Percentiles rank a stretch among this genome's conserved stretches.
phyloP scores from a whole-genome alignment of 2,888 invertebrate genomes.

The Drosophila helvetica region DNA sequence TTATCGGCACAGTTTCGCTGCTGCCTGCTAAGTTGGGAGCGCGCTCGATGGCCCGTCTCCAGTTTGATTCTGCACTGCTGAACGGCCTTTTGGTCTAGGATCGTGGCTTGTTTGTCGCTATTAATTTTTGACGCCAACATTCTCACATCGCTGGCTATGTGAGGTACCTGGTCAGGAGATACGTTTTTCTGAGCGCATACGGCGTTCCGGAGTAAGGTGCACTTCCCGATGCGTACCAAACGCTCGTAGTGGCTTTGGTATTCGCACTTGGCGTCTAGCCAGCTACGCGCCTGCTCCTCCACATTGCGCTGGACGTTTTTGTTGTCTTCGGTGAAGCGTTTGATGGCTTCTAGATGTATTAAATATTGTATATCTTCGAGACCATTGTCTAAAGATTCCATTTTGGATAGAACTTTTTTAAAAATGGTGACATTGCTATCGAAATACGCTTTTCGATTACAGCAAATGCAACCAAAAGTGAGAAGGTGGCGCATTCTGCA shows the following conservation, averaged over 20 bases:
- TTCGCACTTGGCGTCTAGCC: slow-evolving; percentile 67
- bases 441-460: not conserved
- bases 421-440: not conserved
- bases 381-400: slow-evolving; percentile 24
- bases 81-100: not conserved
- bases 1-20: slow-evolving; percentile 56
- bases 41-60: not conserved
- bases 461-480: not conserved
- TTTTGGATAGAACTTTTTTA: slow-evolving; percentile 1
- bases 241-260: slow-evolving; percentile 61
- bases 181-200: not conserved
- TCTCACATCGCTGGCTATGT: not conserved
- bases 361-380: slow-evolving; percentile 70
- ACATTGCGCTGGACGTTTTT: slow-evolving; percentile 68
- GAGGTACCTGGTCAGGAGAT: not conserved
- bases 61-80: not conserved
- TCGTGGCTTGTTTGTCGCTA: not conserved
- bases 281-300: slow-evolving; percentile 70
- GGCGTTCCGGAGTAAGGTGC: slow-evolving; percentile 17
- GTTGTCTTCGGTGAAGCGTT: slow-evolving; percentile 72
- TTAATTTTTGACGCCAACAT: not conserved
- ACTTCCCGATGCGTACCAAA: slow-evolving; percentile 57
- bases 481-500: not conserved
- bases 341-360: slow-evolving; percentile 74
- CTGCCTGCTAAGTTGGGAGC: slow-evolving; percentile 9